Base-by-base conservation (phyloP, 2,888 invertebrate genomes). In the Morpho helenor region DNA sequence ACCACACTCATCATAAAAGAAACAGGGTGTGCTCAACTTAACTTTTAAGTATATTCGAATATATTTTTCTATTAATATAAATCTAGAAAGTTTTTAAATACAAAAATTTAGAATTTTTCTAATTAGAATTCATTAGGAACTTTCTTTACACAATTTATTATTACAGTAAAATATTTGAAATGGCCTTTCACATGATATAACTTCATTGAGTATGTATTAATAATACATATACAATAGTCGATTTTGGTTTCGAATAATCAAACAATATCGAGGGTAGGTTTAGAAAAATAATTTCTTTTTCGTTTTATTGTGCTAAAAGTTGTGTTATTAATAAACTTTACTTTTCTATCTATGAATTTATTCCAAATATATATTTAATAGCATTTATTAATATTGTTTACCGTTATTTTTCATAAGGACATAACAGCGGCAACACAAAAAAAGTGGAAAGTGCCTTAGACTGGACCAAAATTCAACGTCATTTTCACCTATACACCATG, bases 281-380 rank as follows among this genome's bases (percentile, higher is more conserved):
- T 68, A 68, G 63, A 68, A 71, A 70, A 73, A 73, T 71, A 71
- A 68, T 64, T 48, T 42, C 41, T 56, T 65, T 64, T 46, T 57
- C 57, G 63, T 68, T 57, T 63, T 53, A 66, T 79, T 76, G 76
- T 77, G 76, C 79, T 73, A 64, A 68, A 67, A 54, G 60, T 72
- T 72, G 68, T 72, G 68, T 72, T 68, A 66, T 66, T 41, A 51
- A 40, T 58, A 52, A 52, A 57, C 49, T 48, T 57, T 51, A 55
- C 47, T 9, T 41, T 16, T 41, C 10, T 51, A 41, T 16, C 1
- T 9, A 41, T 43, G 41, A 23, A 42, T 3, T n/a, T 39, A 8
- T 56, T 46, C 46, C 31, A 8, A 50, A 50, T 50, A 44, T 7
- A 9, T 16, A 44, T 31, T 56, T 9, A 41, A 23, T 40, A 23